Conservation (phyloP, 2,888 invertebrate species). For the Heliconius ethilla region DNA sequence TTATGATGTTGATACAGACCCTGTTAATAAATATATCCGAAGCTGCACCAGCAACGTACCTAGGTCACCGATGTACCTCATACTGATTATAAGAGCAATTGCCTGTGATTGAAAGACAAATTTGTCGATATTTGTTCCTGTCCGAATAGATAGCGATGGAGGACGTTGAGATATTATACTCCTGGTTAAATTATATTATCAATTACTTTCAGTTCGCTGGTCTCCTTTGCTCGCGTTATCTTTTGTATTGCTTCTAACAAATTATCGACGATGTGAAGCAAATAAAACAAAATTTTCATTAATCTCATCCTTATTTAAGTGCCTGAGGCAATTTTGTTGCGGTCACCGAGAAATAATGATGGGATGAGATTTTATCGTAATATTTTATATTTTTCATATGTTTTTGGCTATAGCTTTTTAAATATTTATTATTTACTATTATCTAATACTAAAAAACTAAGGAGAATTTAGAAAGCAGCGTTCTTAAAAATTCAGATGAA, state of each 20-base stretch:
- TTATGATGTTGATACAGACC: too few relatives aligned
- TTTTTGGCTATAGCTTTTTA: not conserved
- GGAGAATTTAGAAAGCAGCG: too few relatives aligned
- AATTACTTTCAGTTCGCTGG: constrained; percentile 68
- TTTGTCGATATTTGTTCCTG: constrained; percentile 70
- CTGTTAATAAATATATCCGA: too few relatives aligned
- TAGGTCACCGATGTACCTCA: not conserved
- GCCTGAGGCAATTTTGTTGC: not conserved
- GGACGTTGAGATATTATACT: constrained; percentile 72
- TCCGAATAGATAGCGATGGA: constrained; percentile 65
- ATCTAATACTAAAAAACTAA: too few relatives aligned
- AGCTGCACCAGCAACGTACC: too few relatives aligned
- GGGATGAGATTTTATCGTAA: not conserved
- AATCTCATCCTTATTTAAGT: constrained; percentile 17
- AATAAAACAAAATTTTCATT: constrained; percentile 26
- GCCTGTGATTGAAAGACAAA: constrained; percentile 60
- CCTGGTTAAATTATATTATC: constrained; percentile 75
- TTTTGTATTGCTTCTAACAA: constrained; percentile 52
- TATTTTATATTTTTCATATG: constrained; percentile 4
- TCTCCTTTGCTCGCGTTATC: constrained; percentile 56
- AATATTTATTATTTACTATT: not conserved
- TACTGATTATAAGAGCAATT: constrained; percentile 54
- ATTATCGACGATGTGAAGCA: constrained; percentile 42
- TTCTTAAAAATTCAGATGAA: not conserved
- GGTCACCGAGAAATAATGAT: constrained; percentile 1